Base-by-base conservation (phyloP, 1,140 invertebrate genomes). In the Galleria mellonella region DNA sequence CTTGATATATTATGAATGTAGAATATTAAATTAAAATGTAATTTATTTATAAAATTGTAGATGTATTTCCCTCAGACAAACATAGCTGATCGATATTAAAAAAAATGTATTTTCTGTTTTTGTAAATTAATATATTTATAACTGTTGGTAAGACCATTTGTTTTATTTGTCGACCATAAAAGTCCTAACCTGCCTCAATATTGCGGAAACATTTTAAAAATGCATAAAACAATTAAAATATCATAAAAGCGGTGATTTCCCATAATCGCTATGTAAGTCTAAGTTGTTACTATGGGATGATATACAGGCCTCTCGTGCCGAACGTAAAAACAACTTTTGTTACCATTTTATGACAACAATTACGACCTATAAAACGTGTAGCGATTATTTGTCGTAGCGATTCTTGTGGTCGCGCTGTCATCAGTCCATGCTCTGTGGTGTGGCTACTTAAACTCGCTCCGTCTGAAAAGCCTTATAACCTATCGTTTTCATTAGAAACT, bases 331-430 rank as follows among this genome's bases (percentile, higher is more conserved):
- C 66, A 78, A 78, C 72, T 78, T 82, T 84, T 84, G 81, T 82
- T 81, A 75, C 69, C 54, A 79, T 82, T 84, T 84, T 84, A 84
- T 75, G 72, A 77, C 71, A 78, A 84, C 77, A 81, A 84, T 82
- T 84, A 84, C 70, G 77, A 82, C 63, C 77, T 81, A 84, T 84
- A 84, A 84, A 84, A 76, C 67, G 62, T 76, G 70, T 74, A 72
- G 68, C 70, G 75, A 78, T 76, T 77, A 81, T 83, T 68, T 66
- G 56, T 71, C 64, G 66, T 70, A 73, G 66, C 72, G 70, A 82
- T 75, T 77, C 72, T 78, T 74, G 77, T 65, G 77, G 74, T 70
- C 58, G 60, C 54, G 55, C 69, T 77, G 73, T 77, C 75, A 72
- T 74, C 75, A 66, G 63, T 48, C 58, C 50, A 9, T 37, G 54